Base-by-base conservation (phyloP, 1,140 invertebrate species). In the Aphidius ervi region DNA sequence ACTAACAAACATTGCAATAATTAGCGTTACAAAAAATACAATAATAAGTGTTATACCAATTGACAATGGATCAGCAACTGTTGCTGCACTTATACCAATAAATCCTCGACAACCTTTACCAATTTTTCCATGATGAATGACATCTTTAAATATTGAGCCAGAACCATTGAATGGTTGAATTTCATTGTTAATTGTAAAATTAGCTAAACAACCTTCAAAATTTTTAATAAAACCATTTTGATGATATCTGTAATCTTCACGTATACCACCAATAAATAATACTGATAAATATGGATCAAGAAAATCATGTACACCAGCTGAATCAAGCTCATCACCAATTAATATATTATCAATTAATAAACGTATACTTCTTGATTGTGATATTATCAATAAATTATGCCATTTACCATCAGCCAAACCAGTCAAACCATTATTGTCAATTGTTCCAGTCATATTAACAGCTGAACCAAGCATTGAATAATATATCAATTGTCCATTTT, bases 11-110 rank as follows among this genome's bases (percentile, higher is more conserved):
- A 96, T 94, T 2, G 92, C 92, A 6, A 95, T 86, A 20, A 96
- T 82, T 8, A 96, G 78, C 50, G 94, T 91, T 4, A 94, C 87
- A 69, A 98, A 96, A 79, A 98, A 97, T 5, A 96, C 90, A 49
- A 97, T 94, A 1, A 98, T 92, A 31, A 98, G 79, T 2, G 93
- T 94, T 43, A 95, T 89, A 41, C 94, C 93, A 47, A 96, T 93
- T 67, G 89, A 93, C 1, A 96, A 77, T 1, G 93, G 93, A 81
- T 94, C 91, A 5, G 92, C 87, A 1, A 87, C 86, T 58, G 90
- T 86, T 1, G 88, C 86, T 6, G 88, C 84, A 45, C 87, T 89
- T 37, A 88, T 85, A 16, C 88, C 90, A 49, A 88, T 84, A 42
- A 86, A 83, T 43, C 86, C 88, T 42, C 84, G 82, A 70, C 89